Conservation (phyloP, 2,113 vertebrate genomes). For the Neolamprologus hecqui region DNA sequence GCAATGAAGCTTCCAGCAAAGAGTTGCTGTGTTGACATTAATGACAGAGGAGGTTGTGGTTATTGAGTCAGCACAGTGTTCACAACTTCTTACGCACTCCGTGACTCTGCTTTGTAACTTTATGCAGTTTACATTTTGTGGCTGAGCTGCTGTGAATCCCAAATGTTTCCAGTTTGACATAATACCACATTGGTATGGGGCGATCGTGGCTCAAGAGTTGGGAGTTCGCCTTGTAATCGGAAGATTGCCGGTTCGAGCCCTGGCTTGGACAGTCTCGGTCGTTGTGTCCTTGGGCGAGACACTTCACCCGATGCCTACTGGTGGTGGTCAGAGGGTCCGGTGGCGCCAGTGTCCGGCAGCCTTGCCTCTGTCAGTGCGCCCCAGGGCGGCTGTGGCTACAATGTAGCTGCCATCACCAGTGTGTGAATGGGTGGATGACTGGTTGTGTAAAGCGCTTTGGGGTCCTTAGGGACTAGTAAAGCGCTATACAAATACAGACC, state of each 20-base stretch:
- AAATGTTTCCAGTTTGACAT: background rate
- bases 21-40: background rate
- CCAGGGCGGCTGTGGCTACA: too few relatives aligned
- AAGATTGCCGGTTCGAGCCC: rapidly evolving
- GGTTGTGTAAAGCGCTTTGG: too few relatives aligned
- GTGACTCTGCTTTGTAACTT: background rate
- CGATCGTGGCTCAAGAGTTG: rapidly evolving
- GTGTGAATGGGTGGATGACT: rapidly evolving
- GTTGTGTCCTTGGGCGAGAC: rapidly evolving
- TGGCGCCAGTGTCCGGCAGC: too few relatives aligned
- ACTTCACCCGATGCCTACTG: too few relatives aligned
- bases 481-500: rapidly evolving
- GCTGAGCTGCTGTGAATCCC: background rate
- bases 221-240: rapidly evolving
- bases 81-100: background rate
- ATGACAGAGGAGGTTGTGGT: background rate
- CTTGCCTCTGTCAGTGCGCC: too few relatives aligned
- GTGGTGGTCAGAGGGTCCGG: rapidly evolving
- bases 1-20: rapidly evolving
- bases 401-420: too few relatives aligned
- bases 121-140: background rate
- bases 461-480: too few relatives aligned
- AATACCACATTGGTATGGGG: too few relatives aligned
- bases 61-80: background rate
- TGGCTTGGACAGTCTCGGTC: rapidly evolving